These are phyloP conservation scores for Gallinago media DNA, from an alignment of 2,113 vertebrate species.

Conservation along the genomic window DNA sequence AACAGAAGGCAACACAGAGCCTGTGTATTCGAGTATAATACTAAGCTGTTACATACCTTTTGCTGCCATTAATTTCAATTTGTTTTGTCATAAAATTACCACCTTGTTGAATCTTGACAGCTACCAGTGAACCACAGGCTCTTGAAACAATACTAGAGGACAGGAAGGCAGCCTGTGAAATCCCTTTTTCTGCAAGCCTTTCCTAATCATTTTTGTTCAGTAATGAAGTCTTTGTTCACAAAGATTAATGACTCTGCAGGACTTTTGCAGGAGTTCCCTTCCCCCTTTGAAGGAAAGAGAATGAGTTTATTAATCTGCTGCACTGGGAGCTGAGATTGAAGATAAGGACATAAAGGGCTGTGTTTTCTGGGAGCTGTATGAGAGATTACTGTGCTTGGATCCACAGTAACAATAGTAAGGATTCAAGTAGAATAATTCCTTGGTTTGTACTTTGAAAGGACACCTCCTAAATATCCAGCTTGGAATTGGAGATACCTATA, in stretches of 20 bases:
- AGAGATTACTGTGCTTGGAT: neutral
- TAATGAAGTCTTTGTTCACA: slow-evolving; percentile 13
- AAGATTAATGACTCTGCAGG: slow-evolving; percentile 5
- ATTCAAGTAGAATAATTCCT: rapidly evolving
- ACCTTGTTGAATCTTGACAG: neutral
- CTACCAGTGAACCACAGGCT: neutral
- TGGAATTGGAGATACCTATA: neutral
- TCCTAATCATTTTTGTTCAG: neutral
- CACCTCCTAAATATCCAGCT: neutral
- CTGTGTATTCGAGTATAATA: neutral
- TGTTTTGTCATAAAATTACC: neutral
- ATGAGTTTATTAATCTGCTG: slow-evolving; percentile 3
- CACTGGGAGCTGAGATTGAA: neutral
- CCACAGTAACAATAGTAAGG: neutral
- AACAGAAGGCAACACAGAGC: neutral
- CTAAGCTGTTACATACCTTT: neutral
- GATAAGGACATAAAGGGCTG: neutral
- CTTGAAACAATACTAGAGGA: neutral
- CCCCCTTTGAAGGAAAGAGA: neutral
- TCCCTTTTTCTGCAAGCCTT: neutral
- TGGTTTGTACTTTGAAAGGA: neutral
- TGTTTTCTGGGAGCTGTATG: neutral
- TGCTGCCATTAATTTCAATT: slow-evolving; percentile 25
- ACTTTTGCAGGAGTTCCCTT: neutral
- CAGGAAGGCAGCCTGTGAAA: neutral